Percentiles rank a stretch among this genome's conserved stretches.
Evolutionary conservation across 2,888 invertebrate species (phyloP).

Genomic region (Dolichopus griseipennis): DNA sequence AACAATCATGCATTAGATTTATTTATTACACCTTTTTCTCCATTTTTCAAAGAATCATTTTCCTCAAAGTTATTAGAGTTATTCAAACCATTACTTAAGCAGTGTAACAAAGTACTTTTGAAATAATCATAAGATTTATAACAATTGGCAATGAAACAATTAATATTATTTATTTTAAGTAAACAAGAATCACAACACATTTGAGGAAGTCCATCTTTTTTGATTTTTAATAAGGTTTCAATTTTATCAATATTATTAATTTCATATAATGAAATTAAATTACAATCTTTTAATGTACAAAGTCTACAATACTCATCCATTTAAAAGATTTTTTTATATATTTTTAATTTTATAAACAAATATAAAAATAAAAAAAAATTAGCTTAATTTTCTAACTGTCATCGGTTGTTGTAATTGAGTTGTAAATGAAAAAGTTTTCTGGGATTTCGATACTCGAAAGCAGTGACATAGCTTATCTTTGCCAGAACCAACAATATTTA

Average conservation of each 20-base stretch:
- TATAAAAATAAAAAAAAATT: no score
- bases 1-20: not conserved
- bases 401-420: no score
- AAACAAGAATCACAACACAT: not conserved
- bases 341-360: no score
- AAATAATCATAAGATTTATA: not conserved
- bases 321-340: not conserved
- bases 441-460: no score
- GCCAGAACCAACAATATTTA: no score
- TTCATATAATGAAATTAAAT: not conserved
- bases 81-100: no score
- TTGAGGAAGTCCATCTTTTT: not conserved
- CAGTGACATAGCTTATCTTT: no score
- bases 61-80: not conserved
- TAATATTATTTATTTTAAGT: not conserved
- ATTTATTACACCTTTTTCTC: not conserved
- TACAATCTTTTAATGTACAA: not conserved
- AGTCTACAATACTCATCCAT: not conserved
- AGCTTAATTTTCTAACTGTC: no score
- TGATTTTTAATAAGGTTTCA: not conserved
- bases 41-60: not conserved
- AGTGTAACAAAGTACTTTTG: not conserved
- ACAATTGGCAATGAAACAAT: not conserved
- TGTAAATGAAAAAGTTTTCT: no score
- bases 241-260: not conserved